Percentiles rank a stretch among this genome's conserved stretches.
These are phyloP conservation scores for Thaumatotibia leucotreta DNA, from an alignment of 1,140 invertebrate species.

Conservation along the genomic window DNA sequence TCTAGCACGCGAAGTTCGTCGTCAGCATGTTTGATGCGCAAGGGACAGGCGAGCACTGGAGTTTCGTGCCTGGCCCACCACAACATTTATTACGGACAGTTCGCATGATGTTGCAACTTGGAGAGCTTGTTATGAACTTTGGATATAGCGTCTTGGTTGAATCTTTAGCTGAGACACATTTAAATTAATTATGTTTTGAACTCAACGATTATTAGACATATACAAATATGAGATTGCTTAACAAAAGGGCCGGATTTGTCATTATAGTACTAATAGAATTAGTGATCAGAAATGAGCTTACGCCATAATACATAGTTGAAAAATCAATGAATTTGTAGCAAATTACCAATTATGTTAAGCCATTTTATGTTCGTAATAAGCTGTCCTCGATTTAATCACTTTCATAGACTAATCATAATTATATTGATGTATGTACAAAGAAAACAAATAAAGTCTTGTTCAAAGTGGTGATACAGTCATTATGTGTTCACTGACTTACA, in stretches of 20 bases:
- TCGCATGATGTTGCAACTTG: conserved; percentile 40
- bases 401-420: background rate
- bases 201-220: no score
- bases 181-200: no score
- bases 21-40: conserved; percentile 88
- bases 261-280: no score
- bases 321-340: no score
- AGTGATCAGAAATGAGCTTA: no score
- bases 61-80: conserved; percentile 83
- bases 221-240: no score
- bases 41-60: conserved; percentile 83
- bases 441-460: no score
- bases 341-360: no score
- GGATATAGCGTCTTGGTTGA: background rate
- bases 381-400: background rate
- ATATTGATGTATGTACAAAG: background rate
- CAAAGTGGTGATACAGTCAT: background rate
- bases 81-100: conserved; percentile 40
- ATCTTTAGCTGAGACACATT: background rate
- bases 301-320: no score
- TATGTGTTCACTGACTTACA: background rate
- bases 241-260: no score
- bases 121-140: background rate
- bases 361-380: background rate
- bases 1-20: conserved; percentile 91